These are phyloP conservation scores for Psittacara wagleri DNA, from an alignment of 2,113 vertebrate species.

Conservation along the genomic window DNA sequence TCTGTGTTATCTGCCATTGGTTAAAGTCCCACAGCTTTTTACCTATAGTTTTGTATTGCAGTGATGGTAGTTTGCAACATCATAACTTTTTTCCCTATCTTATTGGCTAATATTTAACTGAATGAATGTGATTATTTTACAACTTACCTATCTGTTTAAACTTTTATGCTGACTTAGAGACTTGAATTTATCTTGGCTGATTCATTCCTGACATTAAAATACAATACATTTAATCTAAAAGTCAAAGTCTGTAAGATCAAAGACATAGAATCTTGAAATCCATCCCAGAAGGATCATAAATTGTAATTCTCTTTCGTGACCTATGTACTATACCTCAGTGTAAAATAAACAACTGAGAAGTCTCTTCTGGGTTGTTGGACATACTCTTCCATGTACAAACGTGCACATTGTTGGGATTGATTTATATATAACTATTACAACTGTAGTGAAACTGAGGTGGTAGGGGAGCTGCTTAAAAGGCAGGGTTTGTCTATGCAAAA, in stretches of 20 bases:
- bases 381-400: not conserved
- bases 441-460: not conserved
- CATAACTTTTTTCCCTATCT: not conserved
- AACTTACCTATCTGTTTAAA: conserved; percentile 51
- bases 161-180: conserved; percentile 52
- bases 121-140: conserved; percentile 58
- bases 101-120: conserved; percentile 68
- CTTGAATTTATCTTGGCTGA: conserved; percentile 56
- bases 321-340: conserved; percentile 40
- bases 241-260: conserved; percentile 72
- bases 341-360: conserved; percentile 25
- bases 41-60: not conserved
- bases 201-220: conserved; percentile 48
- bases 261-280: conserved; percentile 55
- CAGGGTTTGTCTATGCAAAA: not conserved
- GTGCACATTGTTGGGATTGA: not conserved
- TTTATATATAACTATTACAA: not conserved
- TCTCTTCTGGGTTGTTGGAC: not conserved
- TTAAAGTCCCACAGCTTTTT: not conserved
- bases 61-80: not conserved
- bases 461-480: not conserved
- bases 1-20: not conserved
- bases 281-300: conserved; percentile 53
- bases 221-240: conserved; percentile 60
- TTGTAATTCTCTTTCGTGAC: conserved; percentile 17